Base-by-base conservation (phyloP, 1,140 invertebrate genomes). In the Delia radicum region DNA sequence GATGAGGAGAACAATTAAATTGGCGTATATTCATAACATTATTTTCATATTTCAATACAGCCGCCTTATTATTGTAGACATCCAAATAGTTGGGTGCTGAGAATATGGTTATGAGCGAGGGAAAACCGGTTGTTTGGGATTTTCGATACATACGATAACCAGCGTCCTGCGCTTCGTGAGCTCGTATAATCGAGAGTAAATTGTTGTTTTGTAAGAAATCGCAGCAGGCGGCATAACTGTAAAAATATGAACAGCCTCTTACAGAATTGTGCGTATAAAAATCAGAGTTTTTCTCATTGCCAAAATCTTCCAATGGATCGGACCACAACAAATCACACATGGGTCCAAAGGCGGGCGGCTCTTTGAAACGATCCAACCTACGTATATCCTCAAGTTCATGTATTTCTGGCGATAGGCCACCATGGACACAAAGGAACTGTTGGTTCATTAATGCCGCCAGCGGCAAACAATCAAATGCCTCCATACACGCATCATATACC, bases 1-100 rank as follows among this genome's bases (percentile, higher is more conserved):
- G 98, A 90, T 99, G 98, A 76, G 97, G 96, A 80, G 97, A 99
- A 90, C 96, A 99, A 88, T 99, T 99, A 89, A 99, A 99, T 89
- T 99, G 98, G 84, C 97, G 92, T 83, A 99, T 99, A 88, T 99
- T 99, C 97, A 99, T 99, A 78, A 99, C 97, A 90, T 99, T 99
- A 89, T 99, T 99, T 90, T 99, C 98, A 90, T 99, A 99, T 88
- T 99, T 99, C 82, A 99, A 90, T 85, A 99, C 97, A 81, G 98
- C 98, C 87, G 98, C 98, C 92, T 99, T 99, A 90, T 99, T 99
- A 90, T 99, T 99, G 89, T 99, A 99, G 77, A 99, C 98, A 91
- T 99, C 98, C 90, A 99, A 91, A 89, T 99, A 99, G 89, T 99
- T 99, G 80, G 98, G 98, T 86, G 98, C 98, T 85, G 96, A 98